phyloP scores from a whole-genome alignment of 2,797 vertebrate species.

The Melanotaenia pygmaea region DNA sequence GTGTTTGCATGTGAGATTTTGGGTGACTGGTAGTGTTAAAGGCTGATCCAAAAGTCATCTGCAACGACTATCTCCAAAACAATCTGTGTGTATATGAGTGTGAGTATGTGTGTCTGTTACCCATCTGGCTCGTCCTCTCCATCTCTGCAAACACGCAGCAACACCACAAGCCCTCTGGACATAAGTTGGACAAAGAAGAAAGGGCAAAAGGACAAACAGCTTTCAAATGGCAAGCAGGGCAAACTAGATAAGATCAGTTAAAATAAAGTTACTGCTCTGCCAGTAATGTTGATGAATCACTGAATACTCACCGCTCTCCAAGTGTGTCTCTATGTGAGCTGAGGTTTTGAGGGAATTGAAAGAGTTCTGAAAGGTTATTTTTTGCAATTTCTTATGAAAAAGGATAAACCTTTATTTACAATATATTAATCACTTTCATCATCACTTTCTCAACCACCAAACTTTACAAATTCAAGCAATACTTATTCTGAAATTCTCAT shows the following conservation, averaged over 20 bases:
- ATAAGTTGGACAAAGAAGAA: constrained; percentile 63
- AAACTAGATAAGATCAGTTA: constrained; percentile 70
- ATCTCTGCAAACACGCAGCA: constrained; percentile 62
- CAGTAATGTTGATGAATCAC: constrained; percentile 74
- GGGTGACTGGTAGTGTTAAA: constrained; percentile 30
- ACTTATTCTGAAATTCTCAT: not conserved
- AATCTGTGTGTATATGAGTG: constrained; percentile 42
- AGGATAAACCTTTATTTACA: not conserved
- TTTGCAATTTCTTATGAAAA: too few species aligned
- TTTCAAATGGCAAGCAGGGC: constrained; percentile 62
- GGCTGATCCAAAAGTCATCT: constrained; percentile 54
- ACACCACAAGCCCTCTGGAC: constrained; percentile 66
- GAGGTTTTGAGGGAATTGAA: constrained; percentile 7
- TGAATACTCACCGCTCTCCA: constrained; percentile 40
- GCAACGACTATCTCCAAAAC: constrained; percentile 49
- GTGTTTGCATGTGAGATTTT: constrained; percentile 13
- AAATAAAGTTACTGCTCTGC: constrained; percentile 74
- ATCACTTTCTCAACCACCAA: not conserved
- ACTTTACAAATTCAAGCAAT: not conserved
- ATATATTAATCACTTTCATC: not conserved
- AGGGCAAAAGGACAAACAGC: constrained; percentile 47
- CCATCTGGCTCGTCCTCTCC: constrained; percentile 57
- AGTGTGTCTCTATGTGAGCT: constrained; percentile 29
- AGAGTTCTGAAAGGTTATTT: not conserved
- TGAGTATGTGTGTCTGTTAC: constrained; percentile 43